These are phyloP conservation scores for Danio jaintianensis DNA, from an alignment of 2,797 vertebrate species.

Conservation along the genomic window DNA sequence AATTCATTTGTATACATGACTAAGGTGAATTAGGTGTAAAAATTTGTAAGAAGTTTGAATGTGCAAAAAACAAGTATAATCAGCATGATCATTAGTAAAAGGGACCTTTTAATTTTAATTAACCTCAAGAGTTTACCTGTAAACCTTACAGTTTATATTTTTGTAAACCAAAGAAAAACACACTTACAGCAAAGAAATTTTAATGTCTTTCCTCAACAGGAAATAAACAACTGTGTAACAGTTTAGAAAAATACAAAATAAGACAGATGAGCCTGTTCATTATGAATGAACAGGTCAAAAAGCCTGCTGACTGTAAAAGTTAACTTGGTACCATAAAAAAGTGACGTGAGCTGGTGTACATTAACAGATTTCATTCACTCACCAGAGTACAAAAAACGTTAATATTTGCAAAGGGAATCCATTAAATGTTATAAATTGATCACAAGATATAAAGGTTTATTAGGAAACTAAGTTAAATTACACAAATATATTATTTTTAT, in stretches of 20 bases:
- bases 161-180: slow-evolving; percentile 6
- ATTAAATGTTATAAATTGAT: not conserved
- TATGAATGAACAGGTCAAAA: not conserved
- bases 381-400: not conserved
- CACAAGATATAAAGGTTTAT: not conserved
- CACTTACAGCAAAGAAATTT: not conserved
- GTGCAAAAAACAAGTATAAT: too few species aligned
- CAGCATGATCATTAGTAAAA: too few species aligned
- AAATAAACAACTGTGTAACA: not conserved
- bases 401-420: not conserved
- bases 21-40: too few species aligned
- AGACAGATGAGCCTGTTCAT: not conserved
- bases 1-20: too few species aligned
- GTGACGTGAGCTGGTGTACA: not conserved
- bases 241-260: not conserved
- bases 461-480: not conserved
- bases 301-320: not conserved
- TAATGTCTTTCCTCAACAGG: not conserved
- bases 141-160: too few species aligned
- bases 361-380: not conserved
- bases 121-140: too few species aligned
- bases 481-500: slow-evolving; percentile 20
- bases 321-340: not conserved
- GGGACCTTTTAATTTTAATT: too few species aligned
- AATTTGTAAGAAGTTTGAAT: too few species aligned